These are phyloP conservation scores for Melolontha melolontha DNA, from an alignment of 2,888 invertebrate species.

Conservation along the genomic window DNA sequence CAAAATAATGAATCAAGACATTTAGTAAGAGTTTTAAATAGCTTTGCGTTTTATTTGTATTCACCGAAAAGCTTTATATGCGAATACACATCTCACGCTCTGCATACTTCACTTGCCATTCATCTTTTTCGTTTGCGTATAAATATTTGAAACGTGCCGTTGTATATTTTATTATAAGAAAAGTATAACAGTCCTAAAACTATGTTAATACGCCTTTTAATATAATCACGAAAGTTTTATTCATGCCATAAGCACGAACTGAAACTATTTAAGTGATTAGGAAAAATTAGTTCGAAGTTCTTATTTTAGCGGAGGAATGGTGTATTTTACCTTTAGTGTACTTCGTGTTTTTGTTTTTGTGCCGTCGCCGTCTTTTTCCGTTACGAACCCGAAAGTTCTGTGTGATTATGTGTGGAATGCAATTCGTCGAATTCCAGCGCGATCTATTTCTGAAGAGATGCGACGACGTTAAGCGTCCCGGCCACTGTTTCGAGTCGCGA, in stretches of 20 bases:
- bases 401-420: constrained; percentile 38
- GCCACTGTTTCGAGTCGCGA: constrained; percentile 29
- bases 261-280: background rate
- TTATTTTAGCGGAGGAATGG: constrained; percentile 12
- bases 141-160: too few relatives aligned
- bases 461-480: constrained; percentile 28
- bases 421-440: constrained; percentile 46
- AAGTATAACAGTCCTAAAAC: too few relatives aligned
- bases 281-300: constrained; percentile 4
- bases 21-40: constrained; percentile 8
- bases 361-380: constrained; percentile 32
- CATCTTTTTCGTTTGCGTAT: too few relatives aligned
- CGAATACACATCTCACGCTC: background rate
- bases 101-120: too few relatives aligned
- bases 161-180: too few relatives aligned
- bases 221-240: too few relatives aligned
- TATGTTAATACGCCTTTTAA: too few relatives aligned
- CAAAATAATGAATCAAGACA: background rate
- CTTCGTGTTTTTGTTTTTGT: constrained; percentile 15
- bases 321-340: constrained; percentile 1
- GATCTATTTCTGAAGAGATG: constrained; percentile 46
- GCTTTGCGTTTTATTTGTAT: background rate
- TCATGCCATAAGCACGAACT: background rate
- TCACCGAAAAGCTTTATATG: background rate
- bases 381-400: constrained; percentile 30